These are phyloP conservation scores for Rhopalosiphum maidis DNA, from an alignment of 1,140 invertebrate genomes.

Conservation along the genomic window DNA sequence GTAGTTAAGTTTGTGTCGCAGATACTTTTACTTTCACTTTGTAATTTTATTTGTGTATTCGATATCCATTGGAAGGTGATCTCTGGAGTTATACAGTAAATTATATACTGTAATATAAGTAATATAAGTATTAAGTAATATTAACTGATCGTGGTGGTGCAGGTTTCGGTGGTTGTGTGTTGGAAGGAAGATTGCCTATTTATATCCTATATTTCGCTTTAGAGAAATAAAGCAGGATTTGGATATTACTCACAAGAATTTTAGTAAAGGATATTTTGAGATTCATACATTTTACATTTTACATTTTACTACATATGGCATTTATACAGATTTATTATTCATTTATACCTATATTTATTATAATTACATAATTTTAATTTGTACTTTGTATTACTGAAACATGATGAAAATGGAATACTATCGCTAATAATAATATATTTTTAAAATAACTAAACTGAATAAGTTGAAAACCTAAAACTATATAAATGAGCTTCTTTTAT, in stretches of 20 bases:
- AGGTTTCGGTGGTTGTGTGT: background rate
- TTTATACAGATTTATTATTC: background rate
- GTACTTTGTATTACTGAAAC: no score
- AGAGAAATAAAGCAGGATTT: background rate
- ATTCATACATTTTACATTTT: background rate
- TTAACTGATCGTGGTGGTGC: background rate
- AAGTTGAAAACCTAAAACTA: no score
- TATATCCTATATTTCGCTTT: background rate
- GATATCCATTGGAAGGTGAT: background rate
- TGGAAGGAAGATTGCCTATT: background rate
- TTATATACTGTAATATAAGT: background rate
- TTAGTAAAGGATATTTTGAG: no score
- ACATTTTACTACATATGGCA: background rate
- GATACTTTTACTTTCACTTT: conserved; percentile 27
- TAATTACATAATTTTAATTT: background rate
- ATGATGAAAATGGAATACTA: no score
- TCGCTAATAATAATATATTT: no score
- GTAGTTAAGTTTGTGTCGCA: background rate
- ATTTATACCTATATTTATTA: no score
- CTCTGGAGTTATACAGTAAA: background rate
- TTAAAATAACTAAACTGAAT: no score
- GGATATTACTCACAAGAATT: background rate
- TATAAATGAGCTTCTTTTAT: no score
- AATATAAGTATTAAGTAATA: background rate
- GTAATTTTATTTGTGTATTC: background rate